These are phyloP conservation scores for Pteria penguin DNA, from an alignment of 2,888 invertebrate species.

Conservation along the genomic window DNA sequence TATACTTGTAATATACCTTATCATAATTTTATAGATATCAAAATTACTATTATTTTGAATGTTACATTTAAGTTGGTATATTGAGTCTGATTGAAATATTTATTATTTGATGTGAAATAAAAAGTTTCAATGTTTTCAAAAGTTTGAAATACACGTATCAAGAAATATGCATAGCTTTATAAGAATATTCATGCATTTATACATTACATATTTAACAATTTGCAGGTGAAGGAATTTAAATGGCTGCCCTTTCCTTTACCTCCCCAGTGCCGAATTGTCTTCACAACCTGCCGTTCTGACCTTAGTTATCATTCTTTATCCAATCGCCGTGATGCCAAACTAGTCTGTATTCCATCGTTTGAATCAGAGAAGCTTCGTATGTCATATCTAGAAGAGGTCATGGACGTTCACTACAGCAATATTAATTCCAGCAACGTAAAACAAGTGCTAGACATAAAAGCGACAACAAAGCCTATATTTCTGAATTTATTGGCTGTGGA, in stretches of 20 bases:
- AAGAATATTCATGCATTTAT: too few relatives aligned
- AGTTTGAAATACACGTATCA: too few relatives aligned
- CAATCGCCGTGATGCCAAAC: constrained; percentile 63
- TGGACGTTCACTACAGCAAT: constrained; percentile 59
- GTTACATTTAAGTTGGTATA: too few relatives aligned
- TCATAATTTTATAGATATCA: too few relatives aligned
- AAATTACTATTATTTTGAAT: too few relatives aligned
- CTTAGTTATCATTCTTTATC: constrained; percentile 63
- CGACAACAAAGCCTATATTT: constrained; percentile 68
- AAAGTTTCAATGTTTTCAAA: too few relatives aligned
- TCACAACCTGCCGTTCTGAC: constrained; percentile 73
- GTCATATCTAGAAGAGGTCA: constrained; percentile 61
- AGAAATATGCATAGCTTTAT: too few relatives aligned
- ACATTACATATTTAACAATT: too few relatives aligned
- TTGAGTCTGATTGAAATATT: too few relatives aligned
- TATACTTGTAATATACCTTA: too few relatives aligned
- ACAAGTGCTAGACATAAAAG: constrained; percentile 57
- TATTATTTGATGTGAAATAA: too few relatives aligned
- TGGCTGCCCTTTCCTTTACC: constrained; percentile 76
- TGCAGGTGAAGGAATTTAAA: constrained; percentile 73
- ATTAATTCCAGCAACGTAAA: constrained; percentile 55
- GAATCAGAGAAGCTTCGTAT: constrained; percentile 49
- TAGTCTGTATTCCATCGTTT: constrained; percentile 57
- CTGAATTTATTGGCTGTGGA: constrained; percentile 69
- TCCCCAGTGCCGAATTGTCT: constrained; percentile 71